Evolutionary conservation across 2,113 vertebrate species (phyloP).

Genomic region (Setophaga petechia): DNA sequence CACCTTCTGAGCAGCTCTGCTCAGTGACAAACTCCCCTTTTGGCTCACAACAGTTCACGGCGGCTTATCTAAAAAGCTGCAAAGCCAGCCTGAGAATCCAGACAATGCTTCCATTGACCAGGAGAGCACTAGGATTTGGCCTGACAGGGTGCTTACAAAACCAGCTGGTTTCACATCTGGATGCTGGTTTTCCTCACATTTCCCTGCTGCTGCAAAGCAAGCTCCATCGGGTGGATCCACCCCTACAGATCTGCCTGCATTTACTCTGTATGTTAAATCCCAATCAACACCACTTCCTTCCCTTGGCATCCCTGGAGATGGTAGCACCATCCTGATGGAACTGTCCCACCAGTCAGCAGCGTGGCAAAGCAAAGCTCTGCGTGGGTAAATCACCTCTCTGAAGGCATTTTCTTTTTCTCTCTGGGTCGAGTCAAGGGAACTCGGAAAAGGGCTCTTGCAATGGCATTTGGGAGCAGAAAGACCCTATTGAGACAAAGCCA

Average conservation of each 20-base stretch:
- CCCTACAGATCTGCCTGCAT: neutral
- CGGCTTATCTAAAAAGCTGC: neutral
- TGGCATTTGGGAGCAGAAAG: conserved; percentile 37
- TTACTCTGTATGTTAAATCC: neutral
- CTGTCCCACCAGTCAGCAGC: neutral
- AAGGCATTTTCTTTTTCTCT: neutral
- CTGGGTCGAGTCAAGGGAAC: conserved; percentile 15
- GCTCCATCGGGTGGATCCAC: neutral
- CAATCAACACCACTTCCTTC: neutral
- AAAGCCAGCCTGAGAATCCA: neutral
- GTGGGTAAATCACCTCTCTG: neutral
- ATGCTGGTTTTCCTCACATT: neutral
- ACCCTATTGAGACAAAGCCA: conserved; percentile 43
- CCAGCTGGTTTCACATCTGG: neutral
- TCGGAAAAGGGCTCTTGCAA: conserved; percentile 7
- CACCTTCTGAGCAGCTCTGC: neutral
- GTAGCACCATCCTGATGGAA: rapidly evolving
- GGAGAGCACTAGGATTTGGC: neutral
- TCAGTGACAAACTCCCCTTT: neutral
- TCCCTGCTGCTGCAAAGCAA: neutral
- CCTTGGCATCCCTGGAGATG: neutral
- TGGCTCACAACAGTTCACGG: neutral
- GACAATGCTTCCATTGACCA: neutral
- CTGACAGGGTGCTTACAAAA: neutral
- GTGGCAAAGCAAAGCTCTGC: neutral